Base-by-base conservation (phyloP, 2,113 vertebrate species). In the Nettapus auritus region DNA sequence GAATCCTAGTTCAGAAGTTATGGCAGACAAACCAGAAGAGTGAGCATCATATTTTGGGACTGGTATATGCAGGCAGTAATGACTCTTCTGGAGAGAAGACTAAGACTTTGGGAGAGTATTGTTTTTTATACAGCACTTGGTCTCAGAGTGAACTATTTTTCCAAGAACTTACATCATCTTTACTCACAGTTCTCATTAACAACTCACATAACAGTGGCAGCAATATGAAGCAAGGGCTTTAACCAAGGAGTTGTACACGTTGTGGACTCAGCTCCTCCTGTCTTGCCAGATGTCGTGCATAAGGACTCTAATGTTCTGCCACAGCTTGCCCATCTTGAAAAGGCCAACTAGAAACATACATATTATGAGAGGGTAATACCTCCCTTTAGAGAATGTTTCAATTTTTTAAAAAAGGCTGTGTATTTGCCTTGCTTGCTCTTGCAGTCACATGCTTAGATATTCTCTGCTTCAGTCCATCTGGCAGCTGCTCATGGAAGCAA, bases 401-500 rank as follows among this genome's bases (percentile, higher is more conserved):
- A 13, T 68, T 81, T 92, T 66, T 57, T 57, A 81, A 81, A 71
- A 67, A 34, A 71, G 31, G n/a, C 15, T 59, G 9, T 64, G 33
- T 40, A 11, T 90, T 71, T 82, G 34, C 28, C 57, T 48, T 64
- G 9, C 66, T 56, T 79, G 52, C 77, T 90, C 28, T 85, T 88
- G 69, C 57, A 90, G 50, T 69, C 66, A 69, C 66, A 8, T 46
- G 44, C 23, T 66, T 53, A 70, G 77, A 10, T 21, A 84, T 79
- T 50, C 64, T 71, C 82, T 86, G 87, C 79, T 93, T 73, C 5
- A 8, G 55, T 57, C 93, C 80, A 66, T 94, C 92, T 93, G 80
- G 85, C 76, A 92, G 82, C 62, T 88, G 90, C 56, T 42, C 69
- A 23, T 64, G 56, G 88, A 90, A 68, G n/a, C 33, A 85, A 90